phyloP scores from a whole-genome alignment of 2,888 invertebrate species.

The Acanthoscelides obtectus region DNA sequence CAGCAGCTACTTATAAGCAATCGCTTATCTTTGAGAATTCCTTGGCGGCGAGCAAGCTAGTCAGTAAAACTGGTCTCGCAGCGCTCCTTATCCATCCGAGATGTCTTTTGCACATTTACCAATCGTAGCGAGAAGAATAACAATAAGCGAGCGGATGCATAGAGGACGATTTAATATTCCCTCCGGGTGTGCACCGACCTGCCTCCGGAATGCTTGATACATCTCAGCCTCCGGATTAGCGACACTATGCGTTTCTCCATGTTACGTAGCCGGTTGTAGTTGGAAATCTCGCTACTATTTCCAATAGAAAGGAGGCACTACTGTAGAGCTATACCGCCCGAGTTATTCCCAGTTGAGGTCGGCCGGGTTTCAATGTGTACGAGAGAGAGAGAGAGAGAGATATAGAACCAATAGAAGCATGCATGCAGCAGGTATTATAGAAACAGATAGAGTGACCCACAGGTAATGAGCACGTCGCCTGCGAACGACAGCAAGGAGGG shows the following conservation, averaged over 20 bases:
- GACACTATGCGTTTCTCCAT: not conserved
- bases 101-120: slow-evolving; percentile 45
- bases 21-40: slow-evolving; percentile 25
- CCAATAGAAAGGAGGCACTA: too few relatives aligned
- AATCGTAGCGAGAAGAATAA: slow-evolving; percentile 41
- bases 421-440: too few relatives aligned
- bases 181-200: slow-evolving; percentile 24
- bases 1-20: slow-evolving; percentile 9
- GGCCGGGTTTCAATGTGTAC: too few relatives aligned
- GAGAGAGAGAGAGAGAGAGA: too few relatives aligned
- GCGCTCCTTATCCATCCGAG: slow-evolving; percentile 40
- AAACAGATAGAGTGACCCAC: too few relatives aligned
- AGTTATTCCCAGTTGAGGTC: too few relatives aligned
- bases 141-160: slow-evolving; percentile 33
- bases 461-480: too few relatives aligned
- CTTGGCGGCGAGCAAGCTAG: slow-evolving; percentile 29
- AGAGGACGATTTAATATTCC: slow-evolving; percentile 35
- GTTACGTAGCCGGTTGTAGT: not conserved
- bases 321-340: too few relatives aligned
- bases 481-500: too few relatives aligned
- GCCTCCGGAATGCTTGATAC: not conserved
- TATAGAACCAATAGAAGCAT: too few relatives aligned
- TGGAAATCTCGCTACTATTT: too few relatives aligned
- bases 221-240: not conserved
- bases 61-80: not conserved